Evolutionary conservation across 2,888 invertebrate species (phyloP), one percentile per base, ranked within the genome.

Genomic region (Catocala fraxini): DNA sequence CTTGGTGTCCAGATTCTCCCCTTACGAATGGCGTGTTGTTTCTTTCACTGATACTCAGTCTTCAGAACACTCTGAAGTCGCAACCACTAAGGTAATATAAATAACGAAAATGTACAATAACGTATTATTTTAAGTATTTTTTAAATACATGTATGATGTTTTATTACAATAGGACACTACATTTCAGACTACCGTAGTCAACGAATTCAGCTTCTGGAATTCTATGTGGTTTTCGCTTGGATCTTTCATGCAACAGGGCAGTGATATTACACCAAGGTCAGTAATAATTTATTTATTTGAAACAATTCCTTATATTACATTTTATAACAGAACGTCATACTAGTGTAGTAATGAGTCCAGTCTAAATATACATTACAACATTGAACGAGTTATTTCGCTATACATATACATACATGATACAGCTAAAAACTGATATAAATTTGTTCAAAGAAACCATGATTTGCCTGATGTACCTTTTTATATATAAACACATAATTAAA

Each of bases 201-300:
- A 99, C 86, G 98, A 98, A 88, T 99, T 99, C 91, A 98, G 98
- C 84, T 97, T 99, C 85, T 96, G 98, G 91, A 99, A 99, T 94
- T 98, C 98, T 63, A 96, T 99, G 75, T 99, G 99, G 99, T 99
- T 99, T 93, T 97, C 99, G 0, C 94, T 99, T 80, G 99, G 99
- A 33, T 99, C 99, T 52, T 97, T 99, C 89, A 99, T 99, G 98
- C 99, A 99, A 90, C 99, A 99, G 91, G 99, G 99, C 62, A 98
- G 98, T 86, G 99, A 99, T 90, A 97, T 99, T 80, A 97, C 98
- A 65, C 99, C 99, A 46, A 97, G 98, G 97, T 98, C 95, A 92
- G 92, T 87, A 60, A 71, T 15, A 15, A 2, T 2, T 15, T 15
- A 15, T 15, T 15, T 15, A 15, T 15, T 15, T 15, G 15, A 15